phyloP scores from a whole-genome alignment of 1,140 invertebrate genomes.

The Maconellicoccus hirsutus region DNA sequence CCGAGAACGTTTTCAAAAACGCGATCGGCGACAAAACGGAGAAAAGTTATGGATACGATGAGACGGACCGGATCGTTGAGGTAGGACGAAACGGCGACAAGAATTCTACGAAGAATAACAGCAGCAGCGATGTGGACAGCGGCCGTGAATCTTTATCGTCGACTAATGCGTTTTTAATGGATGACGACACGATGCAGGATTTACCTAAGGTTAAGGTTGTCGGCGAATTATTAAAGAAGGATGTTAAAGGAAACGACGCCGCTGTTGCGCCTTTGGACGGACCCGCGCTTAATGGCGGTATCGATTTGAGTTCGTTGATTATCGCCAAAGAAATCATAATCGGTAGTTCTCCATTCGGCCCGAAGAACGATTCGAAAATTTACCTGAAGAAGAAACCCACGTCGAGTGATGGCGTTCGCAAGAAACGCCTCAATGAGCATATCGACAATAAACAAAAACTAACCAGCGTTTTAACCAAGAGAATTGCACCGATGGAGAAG shows the following conservation, averaged over 20 bases:
- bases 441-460: slow-evolving; percentile 6
- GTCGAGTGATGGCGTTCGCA: not conserved
- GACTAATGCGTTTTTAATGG: slow-evolving; percentile 10
- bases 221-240: slow-evolving; percentile 23
- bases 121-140: slow-evolving; percentile 24
- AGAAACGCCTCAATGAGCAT: not conserved
- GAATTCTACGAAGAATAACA: not conserved
- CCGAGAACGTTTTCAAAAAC: not conserved
- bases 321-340: slow-evolving; percentile 4
- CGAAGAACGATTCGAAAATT: not conserved
- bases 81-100: not conserved
- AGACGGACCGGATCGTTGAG: not conserved
- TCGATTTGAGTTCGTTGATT: slow-evolving; percentile 17
- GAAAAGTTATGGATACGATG: not conserved
- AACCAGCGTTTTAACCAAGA: not conserved
- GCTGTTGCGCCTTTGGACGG: not conserved
- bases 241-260: not conserved
- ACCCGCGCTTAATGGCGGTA: not conserved
- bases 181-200: not conserved
- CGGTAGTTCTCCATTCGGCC: not conserved
- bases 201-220: slow-evolving; percentile 19
- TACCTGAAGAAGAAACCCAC: not conserved
- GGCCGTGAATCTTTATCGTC: slow-evolving; percentile 27
- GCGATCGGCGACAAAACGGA: too few species aligned
- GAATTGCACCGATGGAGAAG: not conserved